Base-by-base conservation (phyloP, 2,888 invertebrate species). In the Neria commutata region DNA sequence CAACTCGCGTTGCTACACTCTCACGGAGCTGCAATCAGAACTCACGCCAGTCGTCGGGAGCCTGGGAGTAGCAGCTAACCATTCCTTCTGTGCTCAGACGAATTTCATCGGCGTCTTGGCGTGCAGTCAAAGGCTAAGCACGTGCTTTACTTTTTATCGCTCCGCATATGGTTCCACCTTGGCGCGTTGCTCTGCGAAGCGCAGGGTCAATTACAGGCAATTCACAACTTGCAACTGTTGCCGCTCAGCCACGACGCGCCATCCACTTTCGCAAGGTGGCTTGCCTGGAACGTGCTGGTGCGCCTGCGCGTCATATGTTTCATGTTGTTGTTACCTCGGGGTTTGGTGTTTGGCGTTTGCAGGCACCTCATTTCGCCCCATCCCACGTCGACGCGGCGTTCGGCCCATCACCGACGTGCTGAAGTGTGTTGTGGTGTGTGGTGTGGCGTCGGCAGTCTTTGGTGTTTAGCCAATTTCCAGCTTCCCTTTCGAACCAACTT, bases 211-310 rank as follows among this genome's bases (percentile, higher is more conserved):
- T 42, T 42, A 21, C 42, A 42, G 42, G 19, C 19, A 42, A 42
- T 21, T 19, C 5, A 21, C 42, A 42, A 42, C 42, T 19, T 17
- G 42, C 42, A 42, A 29, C 19, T 29, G 57, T 14, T 62, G 53
- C 53, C 64, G 66, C 19, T 25, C 68, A 68, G 72, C 72, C 71
- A 73, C 73, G 74, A 74, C 72, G 75, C 73, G 74, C 75, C 73
- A 74, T 70, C 75, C 71, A 74, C 68, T n/a, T n/a, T n/a, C n/a
- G n/a, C n/a, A n/a, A n/a, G n/a, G n/a, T n/a, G n/a, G n/a, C n/a
- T n/a, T 19, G 42, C 42, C 21, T 42, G 17, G 21, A 19, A 19
- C 21, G 42, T 42, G 37, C 37, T 4, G 4, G n/a, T 14, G 37
- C 37, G 37, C 37, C 21, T n/a, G 21, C 42, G 42, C 42, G 5